Base-by-base conservation (phyloP, 2,797 vertebrate species). In the Muraenolepis orangiensis region DNA sequence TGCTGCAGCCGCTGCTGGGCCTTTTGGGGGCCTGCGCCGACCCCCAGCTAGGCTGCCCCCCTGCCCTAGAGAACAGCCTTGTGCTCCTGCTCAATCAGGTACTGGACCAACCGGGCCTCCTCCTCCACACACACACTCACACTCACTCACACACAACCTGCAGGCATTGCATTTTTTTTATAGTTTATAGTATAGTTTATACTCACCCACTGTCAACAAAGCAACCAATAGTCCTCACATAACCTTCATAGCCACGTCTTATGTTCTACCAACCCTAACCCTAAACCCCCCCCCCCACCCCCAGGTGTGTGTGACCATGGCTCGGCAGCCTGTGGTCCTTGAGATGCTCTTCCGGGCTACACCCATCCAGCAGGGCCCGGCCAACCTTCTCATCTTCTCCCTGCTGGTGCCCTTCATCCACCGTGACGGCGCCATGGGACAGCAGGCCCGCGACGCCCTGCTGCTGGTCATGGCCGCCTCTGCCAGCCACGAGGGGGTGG, bases 81-180 rank as follows among this genome's bases (percentile, higher is more conserved):
- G 96, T 99, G 18, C 93, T 98, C 80, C 95, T 99, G 82, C 96
- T 99, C 82, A 97, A 96, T 89, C 98, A 99, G 93, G 95, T 99
- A 81, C 7, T 6, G n/a, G 8, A 71, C 51, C 14, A n/a, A 40
- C 38, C 13, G 11, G 38, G 13, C 40, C 1, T 38, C 36, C 5
- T 11, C 36, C 5, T 11, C 13, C 40, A n/a, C 18, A 20, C 46
- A 14, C 12, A 16, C 40, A 16, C 40, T 1, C 40, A 42, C 40
- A 42, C 40, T 1, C 12, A 16, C 14, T 14, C 14, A 42, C 40
- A 42, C 40, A 13, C 40, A 42, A 14, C 20, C 20, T 46, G 42
- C 16, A 6, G 16, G 16, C 42, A 46, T 18, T 46, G 2, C n/a
- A n/a, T n/a, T n/a, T n/a, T n/a, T n/a, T n/a, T n/a, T n/a, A n/a